These are phyloP conservation scores for Holacanthus passer DNA, from an alignment of 2,113 vertebrate species.

Conservation along the genomic window DNA sequence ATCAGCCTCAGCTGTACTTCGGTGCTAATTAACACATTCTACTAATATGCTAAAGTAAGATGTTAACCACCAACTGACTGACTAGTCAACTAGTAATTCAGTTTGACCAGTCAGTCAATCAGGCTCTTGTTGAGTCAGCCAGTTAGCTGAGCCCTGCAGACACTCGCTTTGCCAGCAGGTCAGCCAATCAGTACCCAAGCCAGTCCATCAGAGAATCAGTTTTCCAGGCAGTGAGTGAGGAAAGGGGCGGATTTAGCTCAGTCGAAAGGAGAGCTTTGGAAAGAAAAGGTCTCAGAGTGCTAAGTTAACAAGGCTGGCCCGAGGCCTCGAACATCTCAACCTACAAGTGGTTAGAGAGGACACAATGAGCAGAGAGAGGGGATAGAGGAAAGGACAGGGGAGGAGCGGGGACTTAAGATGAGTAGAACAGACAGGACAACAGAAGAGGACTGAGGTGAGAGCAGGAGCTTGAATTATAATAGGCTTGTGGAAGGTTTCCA, in stretches of 20 bases:
- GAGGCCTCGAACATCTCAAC: not conserved
- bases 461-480: not conserved
- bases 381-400: not conserved
- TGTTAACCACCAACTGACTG: too few species aligned
- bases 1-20: not conserved
- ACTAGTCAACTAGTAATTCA: too few species aligned
- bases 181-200: slow-evolving; percentile 5
- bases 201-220: slow-evolving; percentile 12
- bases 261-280: not conserved
- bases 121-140: slow-evolving; percentile 3
- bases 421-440: not conserved
- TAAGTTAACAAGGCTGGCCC: slow-evolving; percentile 28
- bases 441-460: not conserved
- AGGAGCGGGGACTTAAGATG: not conserved
- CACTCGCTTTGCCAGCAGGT: slow-evolving; percentile 4
- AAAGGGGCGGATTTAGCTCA: not conserved
- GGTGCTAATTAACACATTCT: not conserved
- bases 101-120: not conserved
- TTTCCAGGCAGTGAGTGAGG: slow-evolving; percentile 15
- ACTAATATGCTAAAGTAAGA: not conserved
- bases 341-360: slow-evolving; percentile 10
- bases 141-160: slow-evolving; percentile 12
- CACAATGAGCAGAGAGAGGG: not conserved
- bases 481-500: not conserved
- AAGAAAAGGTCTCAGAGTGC: slow-evolving; percentile 13